These are phyloP conservation scores for Elgonia sp. DNA, from an alignment of 2,888 invertebrate genomes.

Conservation along the genomic window DNA sequence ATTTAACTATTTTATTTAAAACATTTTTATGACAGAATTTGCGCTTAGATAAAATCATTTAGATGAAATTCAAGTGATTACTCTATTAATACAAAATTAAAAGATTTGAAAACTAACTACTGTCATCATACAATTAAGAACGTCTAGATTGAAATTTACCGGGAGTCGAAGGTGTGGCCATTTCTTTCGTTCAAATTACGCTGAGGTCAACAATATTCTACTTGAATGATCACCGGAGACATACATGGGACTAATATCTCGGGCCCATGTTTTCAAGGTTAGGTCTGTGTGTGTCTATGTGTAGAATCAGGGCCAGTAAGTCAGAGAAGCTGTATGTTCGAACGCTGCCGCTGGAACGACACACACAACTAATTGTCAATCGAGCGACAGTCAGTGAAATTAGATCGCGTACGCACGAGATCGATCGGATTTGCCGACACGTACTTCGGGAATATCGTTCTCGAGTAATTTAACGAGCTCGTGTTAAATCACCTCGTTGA, in stretches of 20 bases:
- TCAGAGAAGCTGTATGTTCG: too few species aligned
- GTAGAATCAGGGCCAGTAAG: neutral
- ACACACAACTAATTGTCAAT: slow-evolving; percentile 3
- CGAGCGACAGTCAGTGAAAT: slow-evolving; percentile 8
- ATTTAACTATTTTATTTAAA: too few species aligned
- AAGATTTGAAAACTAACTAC: too few species aligned
- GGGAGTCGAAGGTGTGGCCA: slow-evolving; percentile 71
- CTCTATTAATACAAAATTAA: too few species aligned
- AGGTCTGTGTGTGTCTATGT: slow-evolving; percentile 12
- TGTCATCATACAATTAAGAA: too few species aligned
- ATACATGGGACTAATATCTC: slow-evolving; percentile 46
- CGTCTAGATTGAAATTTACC: slow-evolving; percentile 40
- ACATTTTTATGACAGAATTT: too few species aligned
- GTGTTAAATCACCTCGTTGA: neutral
- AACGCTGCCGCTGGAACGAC: neutral
- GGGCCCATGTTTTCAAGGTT: slow-evolving; percentile 60
- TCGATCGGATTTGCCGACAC: slow-evolving; percentile 59
- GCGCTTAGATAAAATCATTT: too few species aligned
- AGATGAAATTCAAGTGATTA: too few species aligned
- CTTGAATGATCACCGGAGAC: neutral
- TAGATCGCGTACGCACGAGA: slow-evolving; percentile 38
- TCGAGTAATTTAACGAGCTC: slow-evolving; percentile 20
- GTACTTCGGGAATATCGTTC: slow-evolving; percentile 9
- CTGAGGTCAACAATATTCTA: slow-evolving; percentile 25
- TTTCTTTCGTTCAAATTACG: slow-evolving; percentile 29